phyloP scores from a whole-genome alignment of 2,797 vertebrate genomes.

The Pangasius krempfi region DNA sequence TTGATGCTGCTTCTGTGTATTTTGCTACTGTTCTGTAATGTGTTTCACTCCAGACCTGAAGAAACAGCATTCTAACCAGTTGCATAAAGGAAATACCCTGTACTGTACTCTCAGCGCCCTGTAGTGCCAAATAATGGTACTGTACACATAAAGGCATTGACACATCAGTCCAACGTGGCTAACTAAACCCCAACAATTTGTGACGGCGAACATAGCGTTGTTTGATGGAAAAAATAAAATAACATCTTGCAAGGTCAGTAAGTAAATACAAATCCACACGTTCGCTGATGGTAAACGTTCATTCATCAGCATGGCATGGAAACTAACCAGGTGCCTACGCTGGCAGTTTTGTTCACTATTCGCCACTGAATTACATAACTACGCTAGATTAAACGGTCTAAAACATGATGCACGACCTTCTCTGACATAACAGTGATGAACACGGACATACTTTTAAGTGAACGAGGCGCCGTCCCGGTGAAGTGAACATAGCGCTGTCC shows the following conservation, averaged over 20 bases:
- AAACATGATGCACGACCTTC: background rate
- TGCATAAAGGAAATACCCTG: background rate
- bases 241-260: background rate
- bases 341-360: background rate
- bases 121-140: background rate
- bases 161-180: background rate
- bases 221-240: background rate
- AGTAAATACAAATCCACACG: background rate
- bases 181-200: background rate
- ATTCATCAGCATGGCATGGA: background rate
- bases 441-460: background rate
- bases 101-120: background rate
- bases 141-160: background rate
- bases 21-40: no score
- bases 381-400: background rate
- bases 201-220: background rate
- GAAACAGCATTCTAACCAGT: background rate
- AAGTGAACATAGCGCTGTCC: conserved; percentile 14
- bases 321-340: background rate
- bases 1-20: background rate
- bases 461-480: conserved; percentile 8
- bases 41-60: no score
- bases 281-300: background rate
- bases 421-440: background rate
- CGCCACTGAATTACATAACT: background rate